These are phyloP conservation scores for Aspidiotus rigidus DNA, from an alignment of 2,888 invertebrate species.

Conservation along the genomic window DNA sequence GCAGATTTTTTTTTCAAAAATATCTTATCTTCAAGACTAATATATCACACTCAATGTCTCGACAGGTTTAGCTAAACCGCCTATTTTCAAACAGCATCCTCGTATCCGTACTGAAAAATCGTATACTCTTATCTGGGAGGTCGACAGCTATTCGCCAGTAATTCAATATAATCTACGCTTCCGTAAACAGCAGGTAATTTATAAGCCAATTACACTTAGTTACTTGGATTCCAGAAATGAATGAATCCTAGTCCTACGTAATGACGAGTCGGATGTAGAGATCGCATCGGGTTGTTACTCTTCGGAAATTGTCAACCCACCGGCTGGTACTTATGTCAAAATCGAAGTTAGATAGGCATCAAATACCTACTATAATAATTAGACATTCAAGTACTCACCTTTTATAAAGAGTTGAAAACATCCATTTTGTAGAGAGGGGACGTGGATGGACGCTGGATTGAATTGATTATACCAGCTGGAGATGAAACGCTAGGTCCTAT, in stretches of 20 bases:
- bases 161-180: conserved; percentile 45
- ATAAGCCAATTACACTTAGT: conserved; percentile 1
- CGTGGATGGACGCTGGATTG: conserved; percentile 19
- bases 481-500: conserved; percentile 52
- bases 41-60: too few species aligned
- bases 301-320: not conserved
- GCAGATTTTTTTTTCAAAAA: not conserved
- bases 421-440: conserved; percentile 21
- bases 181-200: conserved; percentile 45
- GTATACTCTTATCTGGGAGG: conserved; percentile 44
- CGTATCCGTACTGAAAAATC: conserved; percentile 24
- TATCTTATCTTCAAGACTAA: not conserved
- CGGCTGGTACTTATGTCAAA: not conserved
- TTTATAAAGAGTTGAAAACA: too few species aligned
- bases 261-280: not conserved
- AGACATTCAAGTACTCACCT: too few species aligned
- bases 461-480: conserved; percentile 23
- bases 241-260: not conserved
- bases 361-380: too few species aligned
- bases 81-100: conserved; percentile 23
- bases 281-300: not conserved
- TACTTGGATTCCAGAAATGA: not conserved
- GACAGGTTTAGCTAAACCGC: conserved; percentile 24
- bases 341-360: too few species aligned
- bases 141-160: conserved; percentile 46